Base-by-base conservation (phyloP, 2,113 vertebrate genomes). In the Pogonocichla stellata region DNA sequence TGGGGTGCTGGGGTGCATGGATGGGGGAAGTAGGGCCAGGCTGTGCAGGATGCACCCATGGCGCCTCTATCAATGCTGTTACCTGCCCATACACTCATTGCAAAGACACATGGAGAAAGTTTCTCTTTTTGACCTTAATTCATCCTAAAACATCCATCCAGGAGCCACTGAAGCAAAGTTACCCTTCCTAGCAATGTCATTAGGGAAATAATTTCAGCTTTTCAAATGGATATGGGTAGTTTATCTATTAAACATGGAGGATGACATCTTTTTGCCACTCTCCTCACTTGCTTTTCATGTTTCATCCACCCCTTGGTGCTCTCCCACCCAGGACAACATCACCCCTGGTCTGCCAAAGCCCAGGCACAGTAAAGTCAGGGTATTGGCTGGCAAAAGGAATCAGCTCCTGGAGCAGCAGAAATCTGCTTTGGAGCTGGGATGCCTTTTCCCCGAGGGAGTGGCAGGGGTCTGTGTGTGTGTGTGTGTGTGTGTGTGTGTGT, bases 11-110 rank as follows among this genome's bases (percentile, higher is more conserved):
- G 15, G 16, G 19, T 8, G 18, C 10, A 5, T 1, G 22, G 61
- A 2, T 16, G 7, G 42, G 29, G 38, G 24, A 31, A 45, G 17
- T 0, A 33, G 20, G 19, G 47, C 26, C 57, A 38, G 33, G 66
- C 31, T 58, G 56, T 2, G 8, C 38, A 19, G 19, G 57, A 57
- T 2, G 1, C 23, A 40, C 11, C n/a, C 8, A 2, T 0, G 6
- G 26, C n/a, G 24, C 14, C 25, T 13, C 23, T 9, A 4, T 4
- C 0, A 1, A 1, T 26, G 56, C 12, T 0, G 0, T 5, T 17
- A 57, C 31, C 54, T 34, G 24, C 43, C 77, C 20, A 3, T 1
- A 10, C 12, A 17, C 33, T 19, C n/a, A 2, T n/a, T 36, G 50
- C 45, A 51, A 26, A 61, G n/a, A 22, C 45, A 62, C 50, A 3